phyloP scores from a whole-genome alignment of 2,888 invertebrate species.

The Prosopocoilus inquinatus region DNA sequence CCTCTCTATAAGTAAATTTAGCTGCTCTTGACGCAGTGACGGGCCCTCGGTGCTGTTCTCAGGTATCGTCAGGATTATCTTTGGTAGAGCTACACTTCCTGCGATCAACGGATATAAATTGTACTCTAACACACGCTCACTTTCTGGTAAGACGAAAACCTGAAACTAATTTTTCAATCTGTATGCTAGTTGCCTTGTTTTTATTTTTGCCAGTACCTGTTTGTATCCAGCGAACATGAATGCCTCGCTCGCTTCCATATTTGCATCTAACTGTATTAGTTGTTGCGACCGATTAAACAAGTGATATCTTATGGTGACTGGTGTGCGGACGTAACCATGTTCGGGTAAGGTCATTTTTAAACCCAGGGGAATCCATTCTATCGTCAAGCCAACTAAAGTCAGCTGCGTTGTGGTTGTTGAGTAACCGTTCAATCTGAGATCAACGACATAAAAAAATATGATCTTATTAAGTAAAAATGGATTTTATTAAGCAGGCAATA shows the following conservation, averaged over 20 bases:
- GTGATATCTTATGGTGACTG: conserved; percentile 68
- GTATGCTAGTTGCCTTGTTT: not conserved
- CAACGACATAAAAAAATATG: conserved; percentile 1
- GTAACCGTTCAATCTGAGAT: conserved; percentile 30
- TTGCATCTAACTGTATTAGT: conserved; percentile 70
- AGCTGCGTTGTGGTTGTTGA: conserved; percentile 37
- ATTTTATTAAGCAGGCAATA: conserved; percentile 11
- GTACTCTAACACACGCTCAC: conserved; percentile 64
- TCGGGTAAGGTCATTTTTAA: conserved; percentile 67
- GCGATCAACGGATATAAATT: conserved; percentile 77
- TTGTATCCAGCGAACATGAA: conserved; percentile 96
- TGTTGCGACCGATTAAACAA: conserved; percentile 70
- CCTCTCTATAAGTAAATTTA: conserved; percentile 58
- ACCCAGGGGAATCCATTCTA: conserved; percentile 62
- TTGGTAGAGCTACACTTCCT: conserved; percentile 70
- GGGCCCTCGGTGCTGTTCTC: conserved; percentile 47
- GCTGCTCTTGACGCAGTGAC: conserved; percentile 51
- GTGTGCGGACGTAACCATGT: conserved; percentile 70
- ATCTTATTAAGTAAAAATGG: not conserved
- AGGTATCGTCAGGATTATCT: conserved; percentile 56
- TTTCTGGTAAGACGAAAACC: conserved; percentile 61
- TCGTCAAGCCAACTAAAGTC: conserved; percentile 50
- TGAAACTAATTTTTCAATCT: conserved; percentile 44
- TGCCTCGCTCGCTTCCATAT: conserved; percentile 81
- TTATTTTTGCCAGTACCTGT: conserved; percentile 57